Conservation (phyloP, 2,888 invertebrate genomes). For the Pimpla rufipes region DNA sequence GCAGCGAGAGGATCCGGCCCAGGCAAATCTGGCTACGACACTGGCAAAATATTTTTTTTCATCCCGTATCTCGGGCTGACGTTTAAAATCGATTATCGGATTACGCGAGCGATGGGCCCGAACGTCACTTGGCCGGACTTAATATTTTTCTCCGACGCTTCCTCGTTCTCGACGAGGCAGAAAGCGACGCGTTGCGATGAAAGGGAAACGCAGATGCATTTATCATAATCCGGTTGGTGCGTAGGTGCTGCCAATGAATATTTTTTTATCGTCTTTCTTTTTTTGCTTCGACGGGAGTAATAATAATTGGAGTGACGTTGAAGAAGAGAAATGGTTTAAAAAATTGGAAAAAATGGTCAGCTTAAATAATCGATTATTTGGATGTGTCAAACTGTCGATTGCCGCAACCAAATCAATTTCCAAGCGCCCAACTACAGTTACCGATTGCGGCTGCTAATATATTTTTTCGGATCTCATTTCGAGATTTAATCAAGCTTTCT, state of each 20-base stretch:
- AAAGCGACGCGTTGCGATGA: background rate
- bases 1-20: conserved; percentile 16
- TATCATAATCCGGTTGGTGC: conserved; percentile 15
- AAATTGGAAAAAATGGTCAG: background rate
- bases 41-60: conserved; percentile 26
- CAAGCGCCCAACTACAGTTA: no score
- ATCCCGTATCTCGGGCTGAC: background rate
- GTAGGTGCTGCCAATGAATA: background rate
- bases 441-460: no score
- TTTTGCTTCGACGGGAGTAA: background rate
- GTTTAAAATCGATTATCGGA: conserved; percentile 42
- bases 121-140: background rate
- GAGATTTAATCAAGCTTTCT: no score
- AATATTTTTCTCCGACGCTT: conserved; percentile 2
- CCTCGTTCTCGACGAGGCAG: background rate
- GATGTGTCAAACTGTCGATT: no score
- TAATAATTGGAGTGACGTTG: no score
- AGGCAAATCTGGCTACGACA: background rate
- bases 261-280: background rate
- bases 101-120: conserved; percentile 12
- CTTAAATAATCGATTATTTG: no score
- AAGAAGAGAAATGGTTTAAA: no score
- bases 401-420: no score
- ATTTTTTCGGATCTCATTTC: no score
- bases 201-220: background rate